Base-by-base conservation (phyloP, 2,113 vertebrate genomes). In the Microcebus griseorufus region DNA sequence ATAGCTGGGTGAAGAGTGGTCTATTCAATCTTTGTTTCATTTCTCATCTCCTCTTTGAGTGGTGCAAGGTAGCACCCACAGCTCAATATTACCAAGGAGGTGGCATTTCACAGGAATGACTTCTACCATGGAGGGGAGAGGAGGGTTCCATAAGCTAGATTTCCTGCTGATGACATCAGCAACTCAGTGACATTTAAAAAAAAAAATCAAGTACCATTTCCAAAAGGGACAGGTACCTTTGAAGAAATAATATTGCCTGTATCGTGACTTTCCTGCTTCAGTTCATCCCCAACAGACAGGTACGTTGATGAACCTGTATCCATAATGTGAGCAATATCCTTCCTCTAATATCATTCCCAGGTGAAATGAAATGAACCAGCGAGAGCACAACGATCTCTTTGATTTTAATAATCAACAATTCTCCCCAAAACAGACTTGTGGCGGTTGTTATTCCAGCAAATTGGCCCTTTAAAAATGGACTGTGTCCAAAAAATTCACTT, bases 201-300 rank as follows among this genome's bases (percentile, higher is more conserved):
- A 81, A 39, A 81, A 39, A 81, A 72, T 48, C 13, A 12, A 81
- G 85, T 39, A 90, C n/a, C 69, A 67, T 87, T 86, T 93, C 88
- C 81, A 95, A 83, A 93, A 79, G 29, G 29, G 27, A 67, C 67
- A 60, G 25, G 27, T 60, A 29, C 32, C 62, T 96, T 91, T 83
- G 69, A 93, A 90, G 75, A 94, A 95, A 80, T 84, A 51, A 95
- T 64, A 55, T 29, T 93, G 73, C n/a, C 64, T 86, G 92, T 93
- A 67, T 58, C 73, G 92, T 93, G 37, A 80, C 55, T 70, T 92
- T 88, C 93, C 84, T 37, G 89, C 70, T 88, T 53, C 64, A 80
- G n/a, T 91, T 90, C 62, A 69, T 90, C 84, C 32, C 81, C 22
- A 58, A 75, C 48, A 88, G 58, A 87, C 6, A 55, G 39, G 16